A percentile compares a stretch with the other conserved stretches of the same genome.
These are phyloP conservation scores for Ladona fulva DNA, from an alignment of 1,140 invertebrate species.

Conservation along the genomic window DNA sequence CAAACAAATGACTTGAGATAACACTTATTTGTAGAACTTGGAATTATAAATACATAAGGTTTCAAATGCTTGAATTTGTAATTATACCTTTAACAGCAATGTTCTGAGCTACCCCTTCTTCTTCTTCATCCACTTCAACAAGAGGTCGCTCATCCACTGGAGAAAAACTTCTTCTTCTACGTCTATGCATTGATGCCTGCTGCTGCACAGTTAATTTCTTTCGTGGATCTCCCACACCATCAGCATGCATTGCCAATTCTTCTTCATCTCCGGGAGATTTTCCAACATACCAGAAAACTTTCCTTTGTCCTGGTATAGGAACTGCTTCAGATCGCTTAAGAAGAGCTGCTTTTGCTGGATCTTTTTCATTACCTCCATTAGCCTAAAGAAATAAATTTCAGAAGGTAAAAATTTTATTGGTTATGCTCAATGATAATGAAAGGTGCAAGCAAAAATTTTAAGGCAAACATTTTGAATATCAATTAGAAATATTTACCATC, in stretches of 20 bases:
- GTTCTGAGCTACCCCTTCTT: not conserved
- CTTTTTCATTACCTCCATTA: too few species aligned
- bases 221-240: not conserved
- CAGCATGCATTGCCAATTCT: not conserved
- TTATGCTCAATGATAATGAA: too few species aligned
- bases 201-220: not conserved
- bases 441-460: too few species aligned
- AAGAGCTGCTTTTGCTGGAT: not conserved
- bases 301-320: not conserved
- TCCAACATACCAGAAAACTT: slow-evolving; percentile 1
- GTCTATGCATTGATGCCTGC: not conserved
- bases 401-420: too few species aligned
- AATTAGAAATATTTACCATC: not conserved
- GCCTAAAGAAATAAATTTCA: too few species aligned
- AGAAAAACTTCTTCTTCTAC: not conserved
- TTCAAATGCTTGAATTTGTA: not conserved
- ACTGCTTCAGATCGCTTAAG: not conserved
- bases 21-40: too few species aligned
- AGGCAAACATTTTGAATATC: not conserved
- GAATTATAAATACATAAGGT: too few species aligned
- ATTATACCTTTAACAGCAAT: not conserved
- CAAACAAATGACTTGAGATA: too few species aligned
- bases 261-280: not conserved
- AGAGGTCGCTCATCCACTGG: slow-evolving; percentile 1
- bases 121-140: not conserved